Evolutionary conservation across 2,888 invertebrate species (phyloP).

Genomic region (Amblyteles armatorius): DNA sequence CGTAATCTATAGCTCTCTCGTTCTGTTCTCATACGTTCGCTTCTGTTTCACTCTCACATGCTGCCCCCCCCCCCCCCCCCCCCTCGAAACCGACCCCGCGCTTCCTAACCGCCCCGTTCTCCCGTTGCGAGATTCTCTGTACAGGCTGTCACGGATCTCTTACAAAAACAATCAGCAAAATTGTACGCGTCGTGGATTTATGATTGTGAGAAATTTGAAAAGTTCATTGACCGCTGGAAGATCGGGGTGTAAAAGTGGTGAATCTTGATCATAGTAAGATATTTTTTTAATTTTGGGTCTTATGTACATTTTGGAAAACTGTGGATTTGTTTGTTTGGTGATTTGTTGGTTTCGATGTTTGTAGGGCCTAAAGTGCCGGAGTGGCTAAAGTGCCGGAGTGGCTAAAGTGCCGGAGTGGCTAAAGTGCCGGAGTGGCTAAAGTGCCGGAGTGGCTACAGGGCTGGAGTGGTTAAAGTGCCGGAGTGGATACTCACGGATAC

Average conservation of each 20-base stretch:
- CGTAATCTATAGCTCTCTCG: conserved; percentile 1
- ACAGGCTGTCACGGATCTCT: conserved; percentile 13
- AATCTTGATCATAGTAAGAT: neutral
- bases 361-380: too few species aligned
- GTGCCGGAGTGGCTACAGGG: too few species aligned
- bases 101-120: neutral
- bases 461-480: too few species aligned
- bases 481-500: too few species aligned
- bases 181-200: conserved; percentile 1
- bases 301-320: too few species aligned
- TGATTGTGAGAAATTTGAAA: neutral
- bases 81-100: neutral
- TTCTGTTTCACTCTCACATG: conserved; percentile 11
- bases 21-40: neutral
- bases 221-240: neutral
- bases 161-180: neutral
- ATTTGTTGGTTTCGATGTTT: too few species aligned
- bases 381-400: too few species aligned
- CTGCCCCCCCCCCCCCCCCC: conserved; percentile 18
- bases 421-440: too few species aligned
- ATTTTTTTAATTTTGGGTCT: too few species aligned
- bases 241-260: neutral
- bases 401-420: too few species aligned
- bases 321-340: too few species aligned
- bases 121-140: conserved; percentile 48